A percentile compares a stretch with the other conserved stretches of the same genome.
Evolutionary conservation across 2,113 vertebrate species (phyloP).

Genomic region (Rynchops niger): DNA sequence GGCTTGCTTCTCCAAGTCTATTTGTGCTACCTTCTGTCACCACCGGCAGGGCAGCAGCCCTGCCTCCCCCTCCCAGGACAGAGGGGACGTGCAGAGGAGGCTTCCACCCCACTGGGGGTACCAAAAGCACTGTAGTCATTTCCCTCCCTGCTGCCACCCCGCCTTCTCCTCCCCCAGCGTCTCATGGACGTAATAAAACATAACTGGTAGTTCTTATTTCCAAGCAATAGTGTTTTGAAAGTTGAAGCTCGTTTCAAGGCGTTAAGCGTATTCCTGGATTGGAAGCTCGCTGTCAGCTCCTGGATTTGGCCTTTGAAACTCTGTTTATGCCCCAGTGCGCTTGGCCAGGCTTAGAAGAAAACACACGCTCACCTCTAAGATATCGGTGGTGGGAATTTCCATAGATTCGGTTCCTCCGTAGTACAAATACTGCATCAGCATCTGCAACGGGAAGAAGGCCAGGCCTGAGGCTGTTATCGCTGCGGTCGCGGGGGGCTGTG

Average conservation of each 20-base stretch:
- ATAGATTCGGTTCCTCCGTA: slow-evolving; percentile 91
- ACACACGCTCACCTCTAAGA: slow-evolving; percentile 86
- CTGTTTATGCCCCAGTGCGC: background rate
- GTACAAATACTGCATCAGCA: slow-evolving; percentile 98
- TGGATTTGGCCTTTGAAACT: background rate
- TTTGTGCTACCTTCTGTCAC: background rate
- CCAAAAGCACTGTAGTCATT: background rate
- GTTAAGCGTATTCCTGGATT: background rate
- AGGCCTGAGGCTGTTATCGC: background rate
- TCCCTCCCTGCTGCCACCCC: background rate
- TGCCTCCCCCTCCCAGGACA: background rate
- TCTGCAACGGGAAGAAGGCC: slow-evolving; percentile 70
- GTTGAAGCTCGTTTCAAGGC: background rate
- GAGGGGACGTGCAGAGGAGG: too few species aligned
- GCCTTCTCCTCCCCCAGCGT: too few species aligned
- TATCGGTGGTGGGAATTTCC: slow-evolving; percentile 83
- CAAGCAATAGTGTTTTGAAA: background rate
- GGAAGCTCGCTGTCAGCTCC: background rate
- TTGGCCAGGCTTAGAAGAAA: background rate
- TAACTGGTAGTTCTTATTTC: background rate
- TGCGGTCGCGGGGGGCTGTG: background rate
- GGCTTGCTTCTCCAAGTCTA: background rate
- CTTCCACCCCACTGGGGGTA: background rate
- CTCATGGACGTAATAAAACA: background rate
- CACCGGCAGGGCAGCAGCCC: background rate